Evolutionary conservation across 2,888 invertebrate species (phyloP).

Genomic region (Thecophora atra): DNA sequence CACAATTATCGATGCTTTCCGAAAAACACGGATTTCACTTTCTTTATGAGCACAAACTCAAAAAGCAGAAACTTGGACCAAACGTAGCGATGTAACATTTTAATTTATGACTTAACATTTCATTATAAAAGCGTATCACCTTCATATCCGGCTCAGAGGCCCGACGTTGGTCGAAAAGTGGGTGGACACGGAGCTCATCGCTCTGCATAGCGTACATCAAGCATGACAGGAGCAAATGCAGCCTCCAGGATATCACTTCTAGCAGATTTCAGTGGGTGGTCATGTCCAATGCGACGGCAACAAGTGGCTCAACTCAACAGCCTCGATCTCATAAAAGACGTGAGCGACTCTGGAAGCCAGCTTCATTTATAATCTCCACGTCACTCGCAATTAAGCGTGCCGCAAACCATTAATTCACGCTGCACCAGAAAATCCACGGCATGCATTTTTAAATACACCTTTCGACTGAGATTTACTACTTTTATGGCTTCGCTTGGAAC

Average conservation of each 20-base stretch:
- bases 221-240: not conserved
- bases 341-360: not conserved
- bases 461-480: too few relatives aligned
- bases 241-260: conserved; percentile 10
- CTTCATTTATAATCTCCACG: not conserved
- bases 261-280: not conserved
- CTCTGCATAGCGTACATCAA: conserved; percentile 1
- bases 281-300: not conserved
- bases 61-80: not conserved
- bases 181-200: conserved; percentile 5
- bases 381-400: not conserved
- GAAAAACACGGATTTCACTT: not conserved
- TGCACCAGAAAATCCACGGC: too few relatives aligned
- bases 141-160: not conserved
- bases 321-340: conserved; percentile 3
- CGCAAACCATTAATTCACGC: not conserved
- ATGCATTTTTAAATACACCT: too few relatives aligned
- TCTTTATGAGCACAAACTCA: too few relatives aligned
- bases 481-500: too few relatives aligned
- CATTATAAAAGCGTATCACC: not conserved
- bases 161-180: not conserved
- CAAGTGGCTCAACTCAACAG: conserved; percentile 1
- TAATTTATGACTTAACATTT: too few relatives aligned
- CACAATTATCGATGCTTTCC: not conserved
- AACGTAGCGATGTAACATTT: too few relatives aligned